These are phyloP conservation scores for Eupithecia abbreviata DNA, from an alignment of 2,888 invertebrate genomes.

Conservation along the genomic window DNA sequence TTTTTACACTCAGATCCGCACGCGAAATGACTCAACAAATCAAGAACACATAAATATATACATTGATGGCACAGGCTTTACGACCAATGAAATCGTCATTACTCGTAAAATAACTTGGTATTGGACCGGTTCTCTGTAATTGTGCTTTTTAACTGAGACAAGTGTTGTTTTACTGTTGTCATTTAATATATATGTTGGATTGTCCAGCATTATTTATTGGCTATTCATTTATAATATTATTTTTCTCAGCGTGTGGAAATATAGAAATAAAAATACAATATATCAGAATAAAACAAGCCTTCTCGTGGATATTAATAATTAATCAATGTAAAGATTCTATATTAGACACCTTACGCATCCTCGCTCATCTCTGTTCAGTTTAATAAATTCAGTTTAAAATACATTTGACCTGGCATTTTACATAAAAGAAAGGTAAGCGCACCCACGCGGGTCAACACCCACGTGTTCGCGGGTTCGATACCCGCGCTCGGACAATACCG, in stretches of 20 bases:
- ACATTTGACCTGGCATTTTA: background rate
- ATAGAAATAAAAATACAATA: background rate
- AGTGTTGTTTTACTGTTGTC: background rate
- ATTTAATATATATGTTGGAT: background rate
- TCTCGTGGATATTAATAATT: background rate
- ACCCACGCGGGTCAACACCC: conserved; percentile 31
- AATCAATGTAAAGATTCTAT: background rate
- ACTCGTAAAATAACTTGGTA: conserved; percentile 58
- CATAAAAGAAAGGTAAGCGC: background rate
- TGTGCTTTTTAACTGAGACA: conserved; percentile 9
- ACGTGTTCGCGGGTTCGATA: conserved; percentile 31
- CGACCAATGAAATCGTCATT: conserved; percentile 62
- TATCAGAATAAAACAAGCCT: background rate
- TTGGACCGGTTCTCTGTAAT: conserved; percentile 39
- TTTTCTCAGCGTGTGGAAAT: no score
- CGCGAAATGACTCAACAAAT: conserved; percentile 57
- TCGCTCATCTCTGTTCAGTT: background rate
- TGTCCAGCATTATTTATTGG: background rate
- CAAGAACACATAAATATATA: conserved; percentile 54
- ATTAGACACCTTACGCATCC: background rate
- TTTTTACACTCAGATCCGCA: conserved; percentile 48
- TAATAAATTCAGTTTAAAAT: background rate
- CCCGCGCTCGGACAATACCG: conserved; percentile 24
- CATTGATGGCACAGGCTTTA: conserved; percentile 57
- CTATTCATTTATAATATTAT: background rate